Percentiles rank a stretch among this genome's conserved stretches.
phyloP scores from a whole-genome alignment of 2,797 vertebrate genomes.

The Sylvilagus floridanus region DNA sequence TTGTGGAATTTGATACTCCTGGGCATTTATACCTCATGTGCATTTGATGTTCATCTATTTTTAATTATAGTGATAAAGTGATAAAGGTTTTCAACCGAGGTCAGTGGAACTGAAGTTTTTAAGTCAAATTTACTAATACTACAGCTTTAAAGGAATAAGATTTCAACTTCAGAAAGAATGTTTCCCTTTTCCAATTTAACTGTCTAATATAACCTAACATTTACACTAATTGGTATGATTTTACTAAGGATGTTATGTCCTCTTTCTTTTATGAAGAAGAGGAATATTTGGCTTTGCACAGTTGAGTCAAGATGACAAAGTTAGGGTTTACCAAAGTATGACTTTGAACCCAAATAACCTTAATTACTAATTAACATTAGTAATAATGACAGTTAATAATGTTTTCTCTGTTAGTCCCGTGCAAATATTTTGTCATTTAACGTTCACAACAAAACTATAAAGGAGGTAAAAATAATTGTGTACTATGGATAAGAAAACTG shows the following conservation, averaged over 20 bases:
- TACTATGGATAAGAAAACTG: not conserved
- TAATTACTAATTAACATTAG: not conserved
- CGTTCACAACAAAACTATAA: not conserved
- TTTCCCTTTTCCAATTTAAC: not conserved
- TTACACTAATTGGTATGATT: not conserved
- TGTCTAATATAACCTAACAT: not conserved
- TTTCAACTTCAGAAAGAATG: not conserved
- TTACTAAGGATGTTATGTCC: not conserved
- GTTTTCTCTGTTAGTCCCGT: not conserved
- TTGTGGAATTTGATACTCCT: not conserved
- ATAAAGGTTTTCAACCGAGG: slow-evolving; percentile 32
- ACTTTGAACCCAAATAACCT: not conserved
- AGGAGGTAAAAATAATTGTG: not conserved
- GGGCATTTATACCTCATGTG: not conserved
- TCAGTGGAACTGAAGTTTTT: not conserved
- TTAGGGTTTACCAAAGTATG: not conserved
- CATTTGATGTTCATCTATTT: slow-evolving; percentile 19
- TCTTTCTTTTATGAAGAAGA: not conserved
- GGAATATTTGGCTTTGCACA: not conserved
- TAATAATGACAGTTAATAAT: not conserved
- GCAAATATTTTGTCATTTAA: not conserved
- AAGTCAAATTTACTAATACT: slow-evolving; percentile 8
- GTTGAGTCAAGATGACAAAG: not conserved
- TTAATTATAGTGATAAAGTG: slow-evolving; percentile 14
- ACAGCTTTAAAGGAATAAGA: slow-evolving; percentile 18